phyloP scores from a whole-genome alignment of 2,797 vertebrate genomes.

The Geotrypetes seraphini region DNA sequence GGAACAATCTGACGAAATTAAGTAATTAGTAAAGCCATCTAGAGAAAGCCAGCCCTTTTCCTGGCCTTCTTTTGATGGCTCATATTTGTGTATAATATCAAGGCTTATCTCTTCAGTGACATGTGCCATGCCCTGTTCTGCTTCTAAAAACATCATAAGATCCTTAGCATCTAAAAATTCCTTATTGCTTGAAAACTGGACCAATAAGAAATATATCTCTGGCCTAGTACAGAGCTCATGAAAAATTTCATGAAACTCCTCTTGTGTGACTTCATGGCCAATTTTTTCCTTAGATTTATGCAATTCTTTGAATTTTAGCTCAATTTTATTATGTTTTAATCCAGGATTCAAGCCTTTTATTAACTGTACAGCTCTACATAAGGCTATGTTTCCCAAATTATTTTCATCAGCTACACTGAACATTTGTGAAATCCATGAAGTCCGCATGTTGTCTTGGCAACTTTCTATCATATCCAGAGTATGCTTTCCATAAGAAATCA shows the following conservation, averaged over 20 bases:
- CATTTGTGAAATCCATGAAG: constrained; percentile 87
- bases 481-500: constrained; percentile 94
- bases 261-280: constrained; percentile 71
- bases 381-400: constrained; percentile 64
- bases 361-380: constrained; percentile 77
- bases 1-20: constrained; percentile 90
- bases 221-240: constrained; percentile 96
- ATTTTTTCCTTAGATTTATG: constrained; percentile 86
- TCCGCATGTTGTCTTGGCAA: constrained; percentile 88
- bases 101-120: constrained; percentile 90
- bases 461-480: constrained; percentile 92
- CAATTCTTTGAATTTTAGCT: constrained; percentile 93
- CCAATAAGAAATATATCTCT: constrained; percentile 96
- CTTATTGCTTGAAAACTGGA: constrained; percentile 99
- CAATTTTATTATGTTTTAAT: constrained; percentile 90
- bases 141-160: constrained; percentile 97
- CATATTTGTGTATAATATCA: constrained; percentile 86
- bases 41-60: constrained; percentile 88
- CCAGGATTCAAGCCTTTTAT: constrained; percentile 86
- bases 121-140: constrained; percentile 93
- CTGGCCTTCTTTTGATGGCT: constrained; percentile 86
- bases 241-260: constrained; percentile 94
- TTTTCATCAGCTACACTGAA: constrained; percentile 72
- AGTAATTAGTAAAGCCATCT: constrained; percentile 93
- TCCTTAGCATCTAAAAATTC: constrained; percentile 95